Conservation (phyloP, 2,113 vertebrate genomes). For the Charina bottae region DNA sequence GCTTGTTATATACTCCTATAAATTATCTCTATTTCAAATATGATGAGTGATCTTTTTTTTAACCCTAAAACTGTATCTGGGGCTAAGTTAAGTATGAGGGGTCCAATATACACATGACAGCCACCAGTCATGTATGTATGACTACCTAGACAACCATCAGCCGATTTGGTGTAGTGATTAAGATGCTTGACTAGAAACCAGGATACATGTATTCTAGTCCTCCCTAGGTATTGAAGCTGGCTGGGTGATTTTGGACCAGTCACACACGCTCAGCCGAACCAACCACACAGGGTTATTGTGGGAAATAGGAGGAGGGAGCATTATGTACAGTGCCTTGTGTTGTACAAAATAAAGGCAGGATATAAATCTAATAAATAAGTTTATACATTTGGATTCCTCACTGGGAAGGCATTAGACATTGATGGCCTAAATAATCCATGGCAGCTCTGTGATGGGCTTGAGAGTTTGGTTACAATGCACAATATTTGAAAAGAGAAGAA, state of each 20-base stretch:
- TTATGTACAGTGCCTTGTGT: not conserved
- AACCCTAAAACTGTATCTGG: not conserved
- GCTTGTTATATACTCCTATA: not conserved
- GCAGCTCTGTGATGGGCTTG: not conserved
- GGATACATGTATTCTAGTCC: not conserved
- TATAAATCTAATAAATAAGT: not conserved
- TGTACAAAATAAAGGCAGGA: not conserved
- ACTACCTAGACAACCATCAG: not conserved
- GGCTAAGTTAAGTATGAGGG: not conserved
- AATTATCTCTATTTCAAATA: not conserved
- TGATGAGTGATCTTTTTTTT: not conserved
- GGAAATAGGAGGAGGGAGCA: not conserved
- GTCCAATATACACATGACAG: not conserved
- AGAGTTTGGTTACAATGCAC: not conserved
- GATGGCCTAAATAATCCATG: not conserved
- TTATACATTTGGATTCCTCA: not conserved
- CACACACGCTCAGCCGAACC: not conserved
- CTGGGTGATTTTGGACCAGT: not conserved
- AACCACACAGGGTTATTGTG: not conserved
- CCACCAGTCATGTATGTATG: not conserved
- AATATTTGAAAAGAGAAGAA: not conserved
- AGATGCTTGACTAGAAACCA: not conserved
- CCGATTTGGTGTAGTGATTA: not conserved
- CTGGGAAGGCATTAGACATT: not conserved
- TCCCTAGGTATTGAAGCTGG: not conserved